Evolutionary conservation across 2,113 vertebrate genomes (phyloP), one percentile per base, ranked within the genome.

Genomic region (Hiodon tergisus): DNA sequence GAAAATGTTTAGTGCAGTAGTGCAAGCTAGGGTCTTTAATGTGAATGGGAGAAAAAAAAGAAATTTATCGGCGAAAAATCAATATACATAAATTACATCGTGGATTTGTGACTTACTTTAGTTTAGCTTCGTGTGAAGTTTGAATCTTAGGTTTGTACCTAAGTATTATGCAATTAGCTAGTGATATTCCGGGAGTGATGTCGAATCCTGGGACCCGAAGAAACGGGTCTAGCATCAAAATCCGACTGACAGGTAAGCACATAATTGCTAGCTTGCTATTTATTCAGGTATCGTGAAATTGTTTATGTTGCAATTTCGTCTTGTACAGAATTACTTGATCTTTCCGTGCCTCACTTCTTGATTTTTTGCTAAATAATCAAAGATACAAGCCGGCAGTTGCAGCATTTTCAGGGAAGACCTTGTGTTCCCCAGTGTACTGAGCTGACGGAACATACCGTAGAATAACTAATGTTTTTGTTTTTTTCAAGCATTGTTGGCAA

Each of bases 211-310:
- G 93, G 85, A 95, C 93, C 83, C 93, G 95, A 78, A 93, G 96
- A 87, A 94, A 93, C 91, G 96, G 95, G 79, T 97, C 96, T 86
- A 98, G 96, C 92, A 97, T 96, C 90, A 98, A 96, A 92, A 94
- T 97, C 89, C 93, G 95, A 83, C 93, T 98, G 93, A 96, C 95
- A 96, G 96, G 96, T 98, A 92, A 81, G 76, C 69, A 13, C 87
- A 67, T 54, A 51, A 52, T 14, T 14, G 58, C 58, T 14, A 8
- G 2, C 5, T 14, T 16, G 16, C 16, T 16, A 16, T n/a, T 63
- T 16, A 14, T 16, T 11, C 16, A 6, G 6, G 6, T 16, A 63
- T 6, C 10, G 54, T 57, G 54, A 1, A 57, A 7, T 57, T 57
- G 54, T 57, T 57, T 57, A 57, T 57, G 5, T 57, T 57, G 54